Evolutionary conservation across 1,140 invertebrate species (phyloP), one percentile per base, ranked within the genome.

Genomic region (Ganaspis sp.): DNA sequence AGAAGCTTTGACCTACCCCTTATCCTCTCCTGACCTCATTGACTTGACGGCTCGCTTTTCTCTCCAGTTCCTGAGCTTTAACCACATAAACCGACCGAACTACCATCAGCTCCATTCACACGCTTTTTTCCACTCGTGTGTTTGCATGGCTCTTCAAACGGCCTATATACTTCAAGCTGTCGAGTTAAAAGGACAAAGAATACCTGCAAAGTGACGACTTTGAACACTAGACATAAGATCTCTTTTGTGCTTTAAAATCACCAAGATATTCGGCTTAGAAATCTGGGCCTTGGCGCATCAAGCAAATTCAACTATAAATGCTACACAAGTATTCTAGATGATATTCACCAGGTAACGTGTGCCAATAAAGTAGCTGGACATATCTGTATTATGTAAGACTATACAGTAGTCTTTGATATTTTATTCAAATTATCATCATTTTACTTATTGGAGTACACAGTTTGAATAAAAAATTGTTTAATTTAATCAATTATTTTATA

Each of bases 1-100:
- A 81, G 83, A 81, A 82, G 85, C 81, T 84, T 85, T 81, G 84
- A 86, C 76, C 53, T 40, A 78, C 69, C 74, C 73, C 37, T 72
- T 72, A 74, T 79, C 82, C 83, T 54, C 37, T 73, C 73, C 74
- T 82, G 75, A 77, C 78, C 69, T 74, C 58, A 64, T 64, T 64
- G 58, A 64, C 58, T 64, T 64, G 23, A 64, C 21, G 23, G 58
- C 23, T 26, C 23, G 58, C 23, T 64, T 58, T 58, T 64, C 58
- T 64, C 58, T 64, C 0, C 26, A 64, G 58, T 64, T 26, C 23
- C 58, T 58, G 23, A 64, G 58, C 58, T 64, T 64, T 64, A 64
- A 64, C 58, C 58, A 64, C 58, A 29, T 64, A 64, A 64, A 64
- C 58, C 58, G 23, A n/a, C 23, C 58, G 23, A 26, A 34, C 23